Conservation (phyloP, 1,140 invertebrate genomes). For the Drosophila mauritiana region DNA sequence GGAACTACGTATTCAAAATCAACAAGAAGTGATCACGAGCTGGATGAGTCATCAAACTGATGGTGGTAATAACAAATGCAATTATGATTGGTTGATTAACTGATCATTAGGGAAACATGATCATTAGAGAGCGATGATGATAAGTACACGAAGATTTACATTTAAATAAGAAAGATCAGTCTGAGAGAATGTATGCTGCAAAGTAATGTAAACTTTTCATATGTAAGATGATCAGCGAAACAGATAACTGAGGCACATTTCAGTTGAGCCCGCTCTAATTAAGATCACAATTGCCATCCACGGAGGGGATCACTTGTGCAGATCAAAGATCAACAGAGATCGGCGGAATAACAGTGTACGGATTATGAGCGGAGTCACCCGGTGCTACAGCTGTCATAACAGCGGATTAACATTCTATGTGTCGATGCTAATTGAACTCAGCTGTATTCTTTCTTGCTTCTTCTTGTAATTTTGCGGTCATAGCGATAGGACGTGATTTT, state of each 20-base stretch:
- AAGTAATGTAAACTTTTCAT: background rate
- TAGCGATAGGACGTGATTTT: too few relatives aligned
- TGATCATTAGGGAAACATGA: slow-evolving; percentile 8
- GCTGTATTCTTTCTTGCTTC: too few relatives aligned
- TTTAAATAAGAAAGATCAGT: too few relatives aligned
- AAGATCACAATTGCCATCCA: slow-evolving; percentile 20
- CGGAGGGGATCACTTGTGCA: background rate
- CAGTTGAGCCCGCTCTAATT: slow-evolving; percentile 12
- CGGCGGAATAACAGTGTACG: background rate
- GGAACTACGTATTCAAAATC: slow-evolving; percentile 44
- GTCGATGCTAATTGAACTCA: too few relatives aligned
- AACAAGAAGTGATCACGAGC: slow-evolving; percentile 50
- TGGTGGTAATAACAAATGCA: slow-evolving; percentile 41
- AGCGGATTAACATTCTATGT: too few relatives aligned
- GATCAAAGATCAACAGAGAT: slow-evolving; percentile 26
- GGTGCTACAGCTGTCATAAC: too few relatives aligned
- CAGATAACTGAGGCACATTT: background rate
- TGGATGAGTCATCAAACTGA: slow-evolving; percentile 45
- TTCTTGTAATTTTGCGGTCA: too few relatives aligned
- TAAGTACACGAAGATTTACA: background rate
- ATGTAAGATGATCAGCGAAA: slow-evolving; percentile 1
- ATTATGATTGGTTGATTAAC: slow-evolving; percentile 28
- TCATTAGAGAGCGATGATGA: background rate
- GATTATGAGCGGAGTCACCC: too few relatives aligned
- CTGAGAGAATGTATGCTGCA: background rate